These are phyloP conservation scores for Glomeris marginata DNA, from an alignment of 2,888 invertebrate species.

Conservation along the genomic window DNA sequence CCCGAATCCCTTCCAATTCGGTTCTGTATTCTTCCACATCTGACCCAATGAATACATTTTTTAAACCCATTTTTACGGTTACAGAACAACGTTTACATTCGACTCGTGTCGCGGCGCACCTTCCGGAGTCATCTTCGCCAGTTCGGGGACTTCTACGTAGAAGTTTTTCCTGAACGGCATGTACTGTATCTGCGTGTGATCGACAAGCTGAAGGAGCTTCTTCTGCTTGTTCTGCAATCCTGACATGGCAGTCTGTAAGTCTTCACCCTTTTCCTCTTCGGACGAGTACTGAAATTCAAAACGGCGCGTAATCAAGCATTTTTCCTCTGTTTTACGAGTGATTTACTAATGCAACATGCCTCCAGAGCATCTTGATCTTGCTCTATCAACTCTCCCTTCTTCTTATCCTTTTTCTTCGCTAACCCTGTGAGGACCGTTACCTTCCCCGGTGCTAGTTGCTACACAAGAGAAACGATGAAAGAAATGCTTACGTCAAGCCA, in stretches of 20 bases:
- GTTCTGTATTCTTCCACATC: slow-evolving; percentile 34
- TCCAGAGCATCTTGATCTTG: slow-evolving; percentile 94
- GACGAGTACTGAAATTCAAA: slow-evolving; percentile 60
- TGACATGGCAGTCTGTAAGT: slow-evolving; percentile 69
- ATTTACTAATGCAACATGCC: slow-evolving; percentile 24
- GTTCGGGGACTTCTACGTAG: slow-evolving; percentile 94
- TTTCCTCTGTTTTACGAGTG: too few relatives aligned
- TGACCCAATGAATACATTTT: slow-evolving; percentile 16
- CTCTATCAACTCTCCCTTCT: slow-evolving; percentile 96
- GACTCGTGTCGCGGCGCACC: slow-evolving; percentile 24
- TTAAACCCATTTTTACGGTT: too few relatives aligned
- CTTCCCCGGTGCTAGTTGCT: slow-evolving; percentile 2
- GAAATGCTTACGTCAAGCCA: neutral
- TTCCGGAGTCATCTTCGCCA: slow-evolving; percentile 75
- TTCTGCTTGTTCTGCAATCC: slow-evolving; percentile 80
- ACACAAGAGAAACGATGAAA: neutral
- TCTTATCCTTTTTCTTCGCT: slow-evolving; percentile 55
- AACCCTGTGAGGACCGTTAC: slow-evolving; percentile 64
- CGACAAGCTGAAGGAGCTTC: slow-evolving; percentile 85
- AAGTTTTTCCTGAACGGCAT: slow-evolving; percentile 83
- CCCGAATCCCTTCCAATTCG: slow-evolving; percentile 87
- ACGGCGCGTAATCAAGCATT: slow-evolving; percentile 2
- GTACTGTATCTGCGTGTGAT: slow-evolving; percentile 74
- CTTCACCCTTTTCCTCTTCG: slow-evolving; percentile 81
- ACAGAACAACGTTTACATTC: too few relatives aligned